A percentile compares a stretch with the other conserved stretches of the same genome.
These are phyloP conservation scores for Colletes latitarsis DNA, from an alignment of 1,140 invertebrate genomes.

Conservation along the genomic window DNA sequence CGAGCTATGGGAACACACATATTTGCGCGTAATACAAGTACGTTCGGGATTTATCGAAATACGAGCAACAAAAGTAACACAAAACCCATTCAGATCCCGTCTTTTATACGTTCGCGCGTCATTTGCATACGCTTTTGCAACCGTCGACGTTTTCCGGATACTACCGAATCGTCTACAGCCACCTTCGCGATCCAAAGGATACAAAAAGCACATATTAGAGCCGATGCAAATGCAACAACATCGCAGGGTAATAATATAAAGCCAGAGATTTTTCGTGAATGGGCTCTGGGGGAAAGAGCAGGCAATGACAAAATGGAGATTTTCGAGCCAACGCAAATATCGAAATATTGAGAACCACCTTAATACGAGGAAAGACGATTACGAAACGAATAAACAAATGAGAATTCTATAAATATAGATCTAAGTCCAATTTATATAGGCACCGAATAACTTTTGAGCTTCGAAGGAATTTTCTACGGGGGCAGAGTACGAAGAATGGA, in stretches of 20 bases:
- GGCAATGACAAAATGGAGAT: not conserved
- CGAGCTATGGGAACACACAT: slow-evolving; percentile 24
- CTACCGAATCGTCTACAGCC: not conserved
- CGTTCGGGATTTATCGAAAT: slow-evolving; percentile 39
- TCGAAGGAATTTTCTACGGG: no score
- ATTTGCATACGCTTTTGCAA: slow-evolving; percentile 33
- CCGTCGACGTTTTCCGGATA: slow-evolving; percentile 16
- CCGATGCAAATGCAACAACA: not conserved
- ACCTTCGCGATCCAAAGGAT: not conserved
- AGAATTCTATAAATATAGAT: no score
- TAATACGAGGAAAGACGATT: no score
- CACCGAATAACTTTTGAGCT: no score
- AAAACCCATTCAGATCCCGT: slow-evolving; percentile 26
- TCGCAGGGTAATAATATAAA: not conserved
- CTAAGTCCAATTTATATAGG: no score
- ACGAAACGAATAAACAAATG: no score
- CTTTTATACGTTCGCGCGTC: slow-evolving; percentile 32
- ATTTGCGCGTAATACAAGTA: slow-evolving; percentile 19
- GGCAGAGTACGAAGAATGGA: no score
- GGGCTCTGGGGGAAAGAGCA: not conserved
- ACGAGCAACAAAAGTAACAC: slow-evolving; percentile 42
- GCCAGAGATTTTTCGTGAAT: not conserved
- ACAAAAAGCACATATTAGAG: not conserved
- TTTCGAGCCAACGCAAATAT: no score
- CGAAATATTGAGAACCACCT: no score